Conservation (phyloP, 2,888 invertebrate species). For the Philereme vetulata region DNA sequence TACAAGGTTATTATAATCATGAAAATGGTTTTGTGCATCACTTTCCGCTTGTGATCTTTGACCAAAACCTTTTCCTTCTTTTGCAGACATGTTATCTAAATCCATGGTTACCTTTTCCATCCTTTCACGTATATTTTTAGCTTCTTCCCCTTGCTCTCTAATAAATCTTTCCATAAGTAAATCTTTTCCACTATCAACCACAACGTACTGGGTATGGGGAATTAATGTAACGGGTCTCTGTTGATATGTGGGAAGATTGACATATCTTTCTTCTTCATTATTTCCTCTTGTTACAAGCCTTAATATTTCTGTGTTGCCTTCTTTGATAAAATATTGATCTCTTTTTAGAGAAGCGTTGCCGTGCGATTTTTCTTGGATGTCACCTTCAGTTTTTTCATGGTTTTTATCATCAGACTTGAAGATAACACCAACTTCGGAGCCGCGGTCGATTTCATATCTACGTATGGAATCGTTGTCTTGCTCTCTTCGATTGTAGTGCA, state of each 20-base stretch:
- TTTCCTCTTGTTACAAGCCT: slow-evolving; percentile 90
- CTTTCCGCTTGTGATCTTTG: slow-evolving; percentile 65
- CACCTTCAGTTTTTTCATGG: slow-evolving; percentile 62
- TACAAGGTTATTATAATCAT: slow-evolving; percentile 64
- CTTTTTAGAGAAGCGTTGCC: slow-evolving; percentile 77
- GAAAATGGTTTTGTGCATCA: slow-evolving; percentile 60
- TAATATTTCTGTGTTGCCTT: slow-evolving; percentile 93
- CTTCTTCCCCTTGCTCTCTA: slow-evolving; percentile 89
- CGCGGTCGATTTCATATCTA: slow-evolving; percentile 90
- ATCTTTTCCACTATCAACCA: slow-evolving; percentile 92
- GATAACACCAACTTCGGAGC: slow-evolving; percentile 85
- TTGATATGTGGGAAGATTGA: slow-evolving; percentile 80
- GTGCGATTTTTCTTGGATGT: slow-evolving; percentile 61
- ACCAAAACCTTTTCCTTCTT: slow-evolving; percentile 77
- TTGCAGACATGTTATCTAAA: slow-evolving; percentile 77
- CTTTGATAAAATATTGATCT: slow-evolving; percentile 91
- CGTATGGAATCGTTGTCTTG: slow-evolving; percentile 89
- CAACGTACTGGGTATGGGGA: slow-evolving; percentile 85
- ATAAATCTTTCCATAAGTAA: slow-evolving; percentile 93
- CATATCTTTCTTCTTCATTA: slow-evolving; percentile 85
- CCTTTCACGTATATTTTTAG: slow-evolving; percentile 83
- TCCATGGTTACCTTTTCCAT: slow-evolving; percentile 73
- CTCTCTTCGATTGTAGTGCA: slow-evolving; percentile 77
- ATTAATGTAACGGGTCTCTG: slow-evolving; percentile 82
- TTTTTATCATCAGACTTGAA: slow-evolving; percentile 69